Percentiles rank a stretch among this genome's conserved stretches.
phyloP scores from a whole-genome alignment of 2,113 vertebrate genomes.

The Odocoileus hemionus region DNA sequence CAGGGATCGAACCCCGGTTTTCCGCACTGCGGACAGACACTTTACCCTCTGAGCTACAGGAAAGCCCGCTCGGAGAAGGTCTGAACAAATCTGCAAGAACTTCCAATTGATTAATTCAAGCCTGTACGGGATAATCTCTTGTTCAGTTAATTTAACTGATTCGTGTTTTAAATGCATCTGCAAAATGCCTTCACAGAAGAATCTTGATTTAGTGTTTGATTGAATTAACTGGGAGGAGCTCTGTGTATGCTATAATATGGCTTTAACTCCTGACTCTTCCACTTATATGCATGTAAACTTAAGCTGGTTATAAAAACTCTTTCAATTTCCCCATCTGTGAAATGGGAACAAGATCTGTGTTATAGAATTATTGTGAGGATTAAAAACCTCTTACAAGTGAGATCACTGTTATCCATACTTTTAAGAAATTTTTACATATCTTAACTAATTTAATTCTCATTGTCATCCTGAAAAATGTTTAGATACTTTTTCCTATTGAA shows the following conservation, averaged over 20 bases:
- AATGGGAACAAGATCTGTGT: not conserved
- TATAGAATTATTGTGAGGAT: not conserved
- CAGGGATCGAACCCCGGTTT: fast-evolving
- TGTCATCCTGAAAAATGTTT: not conserved
- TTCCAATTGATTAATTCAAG: not conserved
- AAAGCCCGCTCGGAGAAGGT: not conserved
- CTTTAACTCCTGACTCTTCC: not conserved
- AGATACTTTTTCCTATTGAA: not conserved
- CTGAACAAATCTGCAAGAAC: not conserved
- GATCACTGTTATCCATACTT: not conserved
- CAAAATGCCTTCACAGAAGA: not conserved
- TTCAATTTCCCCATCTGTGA: not conserved
- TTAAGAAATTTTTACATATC: not conserved
- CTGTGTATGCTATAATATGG: not conserved
- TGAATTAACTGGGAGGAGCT: not conserved
- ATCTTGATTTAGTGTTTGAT: not conserved
- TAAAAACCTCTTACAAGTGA: not conserved
- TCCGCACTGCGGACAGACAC: fast-evolving
- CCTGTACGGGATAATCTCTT: not conserved
- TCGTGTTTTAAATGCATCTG: not conserved
- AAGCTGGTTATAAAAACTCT: not conserved
- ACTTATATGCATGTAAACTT: not conserved
- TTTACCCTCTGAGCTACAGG: not conserved
- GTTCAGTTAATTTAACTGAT: not conserved
- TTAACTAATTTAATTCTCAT: not conserved